Evolutionary conservation across 2,113 vertebrate species (phyloP).

Genomic region (Microcebus griseorufus): DNA sequence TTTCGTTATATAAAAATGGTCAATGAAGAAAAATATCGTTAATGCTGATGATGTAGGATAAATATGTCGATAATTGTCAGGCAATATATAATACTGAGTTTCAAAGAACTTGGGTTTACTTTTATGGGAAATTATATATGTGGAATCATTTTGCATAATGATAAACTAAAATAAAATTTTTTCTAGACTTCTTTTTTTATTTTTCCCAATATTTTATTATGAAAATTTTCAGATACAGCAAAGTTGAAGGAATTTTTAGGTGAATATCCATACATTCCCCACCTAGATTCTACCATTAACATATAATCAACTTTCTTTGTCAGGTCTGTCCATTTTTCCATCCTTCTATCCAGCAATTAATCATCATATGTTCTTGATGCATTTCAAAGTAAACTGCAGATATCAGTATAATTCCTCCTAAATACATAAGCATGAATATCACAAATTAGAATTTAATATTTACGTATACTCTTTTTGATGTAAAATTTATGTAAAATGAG

Average conservation of each 20-base stretch:
- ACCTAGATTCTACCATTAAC: background rate
- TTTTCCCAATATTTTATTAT: background rate
- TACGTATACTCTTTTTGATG: background rate
- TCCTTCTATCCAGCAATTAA: background rate
- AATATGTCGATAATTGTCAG: slow-evolving; percentile 28
- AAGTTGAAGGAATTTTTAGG: background rate
- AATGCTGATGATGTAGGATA: background rate
- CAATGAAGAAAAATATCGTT: slow-evolving; percentile 54
- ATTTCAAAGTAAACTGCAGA: background rate
- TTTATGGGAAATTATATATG: background rate
- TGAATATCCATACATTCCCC: no score
- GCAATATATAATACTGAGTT: background rate
- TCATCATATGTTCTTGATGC: background rate
- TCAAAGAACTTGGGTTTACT: background rate
- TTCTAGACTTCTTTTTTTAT: background rate
- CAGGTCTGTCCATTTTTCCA: background rate
- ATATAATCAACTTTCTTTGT: background rate
- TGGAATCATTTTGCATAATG: background rate
- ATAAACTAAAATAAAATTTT: background rate
- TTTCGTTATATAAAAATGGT: slow-evolving; percentile 67
- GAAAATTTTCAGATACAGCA: background rate
- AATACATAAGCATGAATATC: background rate
- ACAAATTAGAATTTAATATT: background rate
- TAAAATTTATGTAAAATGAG: background rate
- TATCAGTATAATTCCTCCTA: background rate